Base-by-base conservation (phyloP, 2,797 vertebrate species). In the Arnoldichthys spilopterus region DNA sequence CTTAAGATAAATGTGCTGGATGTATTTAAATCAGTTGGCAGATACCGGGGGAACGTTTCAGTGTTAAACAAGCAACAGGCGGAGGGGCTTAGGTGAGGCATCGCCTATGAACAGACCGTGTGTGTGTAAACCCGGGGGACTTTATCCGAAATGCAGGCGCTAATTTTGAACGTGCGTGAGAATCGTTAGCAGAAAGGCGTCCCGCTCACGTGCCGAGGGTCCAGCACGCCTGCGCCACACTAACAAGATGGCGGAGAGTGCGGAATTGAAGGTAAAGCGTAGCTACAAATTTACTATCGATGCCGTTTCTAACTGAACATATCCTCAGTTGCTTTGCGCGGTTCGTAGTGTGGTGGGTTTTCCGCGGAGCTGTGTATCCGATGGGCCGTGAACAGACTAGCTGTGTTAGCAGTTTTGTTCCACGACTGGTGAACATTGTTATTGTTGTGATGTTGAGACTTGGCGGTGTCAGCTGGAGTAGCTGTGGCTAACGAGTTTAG, bases 221-320 rank as follows among this genome's bases (percentile, higher is more conserved):
- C 86, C 89, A 93, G 75, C 94, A 92, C 95, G 94, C 95, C 87
- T 94, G 95, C 95, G 95, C 94, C 87, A 87, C 91, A 95, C 91
- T 94, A 94, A 96, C 96, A 98, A 99, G 96, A 98, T 98, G 97
- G 97, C 97, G 96, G 97, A 98, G 94, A 97, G 97, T 97, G 96
- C 96, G 96, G 97, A 98, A 98, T 97, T 98, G 95, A 98, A 99
- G 97, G 97, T 98, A 99, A 96, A 95, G 94, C 93, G 93, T 95
- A 94, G 90, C 92, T 90, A 81, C 63, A 91, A 87, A 88, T 91
- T 94, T 91, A 91, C 90, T 82, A 87, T 90, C 88, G 82, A 85
- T 84, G 84, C 78, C 59, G 59, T 84, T 32, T 76, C 49, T 78
- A 82, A 76, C 71, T 62, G 47, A 72, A 26, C 26, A 18, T 53